Base-by-base conservation (phyloP, 1,140 invertebrate genomes). In the Meloidogyne hapla region DNA sequence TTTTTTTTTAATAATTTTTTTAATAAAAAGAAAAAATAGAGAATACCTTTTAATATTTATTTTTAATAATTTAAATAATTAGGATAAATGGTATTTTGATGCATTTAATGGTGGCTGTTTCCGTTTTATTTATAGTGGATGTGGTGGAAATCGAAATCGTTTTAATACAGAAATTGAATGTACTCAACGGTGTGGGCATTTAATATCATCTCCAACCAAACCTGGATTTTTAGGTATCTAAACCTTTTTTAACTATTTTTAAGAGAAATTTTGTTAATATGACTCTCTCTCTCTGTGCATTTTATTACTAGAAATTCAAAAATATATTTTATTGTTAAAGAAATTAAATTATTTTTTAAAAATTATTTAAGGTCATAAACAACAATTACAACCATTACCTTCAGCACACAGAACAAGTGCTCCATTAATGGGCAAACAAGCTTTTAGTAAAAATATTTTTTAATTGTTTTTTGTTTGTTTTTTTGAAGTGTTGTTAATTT, bases 141-240 rank as follows among this genome's bases (percentile, higher is more conserved):
- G 94, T 84, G 91, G 91, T 10, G 93, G 93, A 61, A 96, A 96
- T 87, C 89, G 90, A 68, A 97, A 97, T 86, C 92, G 92, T 81
- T 97, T 94, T 89, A 90, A 90, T 45, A 90, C 89, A n/a, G 88
- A 90, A 33, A 91, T 93, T 62, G 91, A 93, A 80, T 96, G 94
- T 88, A 90, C 93, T 78, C 89, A 91, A 74, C 90, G 91, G 67
- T 97, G 94, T 88, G 83, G 80, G 2, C 80, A 85, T 80, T 77
- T 85, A 26, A 69, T 64, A 40, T 75, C 69, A 26, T 45, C 68
- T 56, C 48, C 48, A 5, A 56, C 18, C n/a, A 68, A 64, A 15
- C 67, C 76, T n/a, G 66, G 78, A 40, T 73, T 78, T 40, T 75
- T 77, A 64, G 76, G 70, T 73, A 18, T 38, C 2, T n/a, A 38